Base-by-base conservation (phyloP, 1,140 invertebrate species). In the Drosophila kepulauana region DNA sequence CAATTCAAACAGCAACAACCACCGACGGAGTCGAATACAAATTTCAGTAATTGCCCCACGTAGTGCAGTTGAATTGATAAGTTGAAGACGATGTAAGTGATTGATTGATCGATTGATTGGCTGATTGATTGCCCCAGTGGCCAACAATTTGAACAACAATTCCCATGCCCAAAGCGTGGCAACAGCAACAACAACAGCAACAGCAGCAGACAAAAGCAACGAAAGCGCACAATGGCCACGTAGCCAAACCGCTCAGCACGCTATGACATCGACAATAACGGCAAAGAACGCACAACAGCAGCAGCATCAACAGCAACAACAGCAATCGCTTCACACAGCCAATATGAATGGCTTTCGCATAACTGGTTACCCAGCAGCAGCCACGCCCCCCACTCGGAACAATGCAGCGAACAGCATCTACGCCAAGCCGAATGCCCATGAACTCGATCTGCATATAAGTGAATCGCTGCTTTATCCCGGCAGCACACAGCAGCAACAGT, bases 321-420 rank as follows among this genome's bases (percentile, higher is more conserved):
- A 56, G 33, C 56, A 71, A 28, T 51, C 49, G 15, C 20, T 46
- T 66, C 51, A 38, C 45, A 65, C 52, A 20, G 41, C 16, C 69
- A 82, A 25, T 48, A 91, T 91, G 89, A 91, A 91, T 91, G 91
- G 91, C 63, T 92, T 92, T 66, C 91, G 91, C 25, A 92, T 92
- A 33, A 91, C 91, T 5, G 91, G 91, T 38, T 92, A 92, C 66
- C 91, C 91, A 48, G 87, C 91, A 28, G 91, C 82, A 33, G 86
- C 89, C 72, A 82, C 84, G 51, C 81, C 85, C 48, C 67, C 89
- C 1, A 63, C 74, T n/a, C 73, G 82, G 49, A 68, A 64, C n/a
- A 49, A 15, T 33, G 30, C 51, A 15, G 58, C 59, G 4, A 79
- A 76, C 65, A 80, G 48, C 38, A 81, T 79, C 28, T 88, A 88